Evolutionary conservation across 2,797 vertebrate genomes (phyloP).

Genomic region (Limosa lapponica): DNA sequence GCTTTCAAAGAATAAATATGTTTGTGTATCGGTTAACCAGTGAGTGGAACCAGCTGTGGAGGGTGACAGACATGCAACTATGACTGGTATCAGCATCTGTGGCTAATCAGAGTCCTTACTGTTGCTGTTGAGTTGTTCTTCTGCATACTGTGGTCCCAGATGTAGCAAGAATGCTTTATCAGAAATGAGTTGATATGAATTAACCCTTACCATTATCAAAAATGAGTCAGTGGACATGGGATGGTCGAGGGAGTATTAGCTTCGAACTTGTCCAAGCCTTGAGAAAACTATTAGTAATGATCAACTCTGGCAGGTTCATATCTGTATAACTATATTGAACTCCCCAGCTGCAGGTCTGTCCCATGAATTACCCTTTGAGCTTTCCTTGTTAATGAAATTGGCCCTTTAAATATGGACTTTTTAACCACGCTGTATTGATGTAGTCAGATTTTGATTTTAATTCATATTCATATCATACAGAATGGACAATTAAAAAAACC

Average conservation of each 20-base stretch:
- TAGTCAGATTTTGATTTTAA: neutral
- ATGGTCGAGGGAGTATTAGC: neutral
- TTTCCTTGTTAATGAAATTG: neutral
- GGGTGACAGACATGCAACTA: neutral
- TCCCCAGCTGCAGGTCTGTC: neutral
- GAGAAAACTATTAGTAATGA: neutral
- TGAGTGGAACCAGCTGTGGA: neutral
- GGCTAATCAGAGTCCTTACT: neutral
- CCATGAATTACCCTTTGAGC: neutral
- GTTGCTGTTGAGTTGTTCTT: neutral
- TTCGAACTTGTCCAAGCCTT: neutral
- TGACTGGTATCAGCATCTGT: neutral
- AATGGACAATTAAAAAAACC: neutral
- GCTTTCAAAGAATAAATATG: neutral
- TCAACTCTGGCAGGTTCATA: neutral
- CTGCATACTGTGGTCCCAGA: neutral
- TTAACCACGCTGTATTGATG: neutral
- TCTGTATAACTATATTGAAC: neutral
- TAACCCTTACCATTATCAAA: neutral
- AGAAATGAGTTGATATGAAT: neutral
- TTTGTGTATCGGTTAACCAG: neutral
- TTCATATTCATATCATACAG: neutral
- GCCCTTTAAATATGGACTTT: neutral
- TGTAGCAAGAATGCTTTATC: neutral
- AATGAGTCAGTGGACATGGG: neutral